Evolutionary conservation across 2,888 invertebrate genomes (phyloP), one percentile per base, ranked within the genome.

Genomic region (Apotomis betuletana): DNA sequence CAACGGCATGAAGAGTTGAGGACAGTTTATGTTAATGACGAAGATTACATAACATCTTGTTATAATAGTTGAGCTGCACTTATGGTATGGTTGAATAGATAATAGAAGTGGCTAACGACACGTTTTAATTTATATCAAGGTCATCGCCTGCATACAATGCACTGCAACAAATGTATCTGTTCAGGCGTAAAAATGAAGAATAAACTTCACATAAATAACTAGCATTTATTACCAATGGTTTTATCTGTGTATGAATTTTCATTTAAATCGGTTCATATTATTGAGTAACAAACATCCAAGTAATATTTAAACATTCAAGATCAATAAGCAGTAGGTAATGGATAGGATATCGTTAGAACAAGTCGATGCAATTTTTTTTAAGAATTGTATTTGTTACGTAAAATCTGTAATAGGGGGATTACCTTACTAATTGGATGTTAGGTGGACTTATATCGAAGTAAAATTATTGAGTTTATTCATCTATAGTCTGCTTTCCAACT

Each of bases 11-110:
- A 49, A 49, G 8, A 44, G 27, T 27, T 44, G 64, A 46, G 41
- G 13, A 15, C 54, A 41, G 41, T 64, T 51, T 54, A 54, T 64
- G 63, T 46, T 57, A 54, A 55, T 65, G 55, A 46, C n/a, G 65
- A 8, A 54, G 65, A 61, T 70, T 65, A 61, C 70, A 55, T 70
- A 55, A 46, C 60, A 61, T 49, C 49, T 54, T 64, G 64, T 54
- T 41, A 58, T 15, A 54, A 55, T 49, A n/a, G 44, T 54, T 52
- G 38, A 59, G 41, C 15, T 41, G 69, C 46, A 46, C 46, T 69
- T 69, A 63, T 49, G 36, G 49, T 69, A 63, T 49, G 36, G 49
- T 27, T 51, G 57, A 38, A 49, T 57, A 57, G 57, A 69, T 60
- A 61, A 62, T 46, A 60, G 68, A 60, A 44, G 54, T 52, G 10